Base-by-base conservation (phyloP, 2,888 invertebrate species). In the Apomyelois bistriatella region DNA sequence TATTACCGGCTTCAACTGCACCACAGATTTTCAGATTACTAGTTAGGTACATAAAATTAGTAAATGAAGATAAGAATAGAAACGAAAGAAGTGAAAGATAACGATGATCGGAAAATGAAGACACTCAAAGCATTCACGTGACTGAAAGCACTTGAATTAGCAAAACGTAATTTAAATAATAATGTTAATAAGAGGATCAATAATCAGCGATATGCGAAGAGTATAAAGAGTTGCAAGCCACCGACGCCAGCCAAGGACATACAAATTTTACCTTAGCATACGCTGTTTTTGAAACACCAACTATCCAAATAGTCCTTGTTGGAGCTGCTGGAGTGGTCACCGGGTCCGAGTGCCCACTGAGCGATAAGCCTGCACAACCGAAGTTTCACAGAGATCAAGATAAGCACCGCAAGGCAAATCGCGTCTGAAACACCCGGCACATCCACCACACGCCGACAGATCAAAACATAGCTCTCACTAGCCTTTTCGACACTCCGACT, bases 401-500 rank as follows among this genome's bases (percentile, higher is more conserved):
- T 65, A 53, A 76, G 64, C 66, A 77, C 68, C 61, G 70, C 71
- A 60, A 79, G 68, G 62, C 75, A 74, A 63, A 74, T 67, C 74
- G 74, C 80, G 78, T 82, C 81, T 78, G 70, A 75, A 74, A 71
- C 71, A 65, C 82, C 85, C 79, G 85, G 82, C 85, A 85, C 84
- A 72, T 79, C 76, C 77, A 85, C 84, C 76, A 77, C 79, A 80
- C 78, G 79, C 76, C 81, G 83, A 60, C 78, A 77, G 81, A 82
- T 87, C 85, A 85, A 86, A 87, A 85, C 88, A 89, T 87, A 79
- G 77, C 82, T 80, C 76, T 82, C 87, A 81, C 86, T 80, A 81
- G 84, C 79, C 79, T 87, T 88, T 84, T 85, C 82, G 75, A 85
- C 87, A 85, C 87, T 87, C 86, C 81, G 84, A 85, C 85, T 80